phyloP scores from a whole-genome alignment of 30 jellyfish, hydroid and myxozoan genomes.

The Turritopsis rubra region DNA sequence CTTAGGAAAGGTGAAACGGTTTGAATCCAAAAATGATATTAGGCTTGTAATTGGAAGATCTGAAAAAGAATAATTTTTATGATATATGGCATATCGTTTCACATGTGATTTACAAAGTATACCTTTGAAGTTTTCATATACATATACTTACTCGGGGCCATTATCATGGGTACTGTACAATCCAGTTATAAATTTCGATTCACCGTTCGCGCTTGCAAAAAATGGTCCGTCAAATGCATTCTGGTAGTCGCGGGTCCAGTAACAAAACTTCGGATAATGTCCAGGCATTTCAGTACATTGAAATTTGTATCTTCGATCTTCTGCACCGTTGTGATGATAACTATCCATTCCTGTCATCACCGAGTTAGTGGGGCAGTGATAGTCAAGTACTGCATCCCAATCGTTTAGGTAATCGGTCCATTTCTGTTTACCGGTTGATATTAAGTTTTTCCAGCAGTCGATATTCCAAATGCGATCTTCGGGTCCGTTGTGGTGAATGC shows the following conservation, averaged over 20 bases:
- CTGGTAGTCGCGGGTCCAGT: not conserved
- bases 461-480: slow-evolving; percentile 9
- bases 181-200: not conserved
- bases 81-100: no score
- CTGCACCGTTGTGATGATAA: not conserved
- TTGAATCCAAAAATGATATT: no score
- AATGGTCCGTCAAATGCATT: not conserved
- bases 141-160: not conserved
- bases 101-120: no score
- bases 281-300: slow-evolving; percentile 1
- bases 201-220: not conserved
- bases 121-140: no score
- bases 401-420: not conserved
- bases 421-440: not conserved
- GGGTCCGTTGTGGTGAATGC: not conserved
- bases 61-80: no score
- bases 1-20: no score
- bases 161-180: not conserved
- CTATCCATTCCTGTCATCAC: slow-evolving; percentile 7
- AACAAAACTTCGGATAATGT: not conserved
- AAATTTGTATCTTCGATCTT: not conserved
- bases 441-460: not conserved
- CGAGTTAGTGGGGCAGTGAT: not conserved
- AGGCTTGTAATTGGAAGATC: no score
- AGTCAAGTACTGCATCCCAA: not conserved